Base-by-base conservation (phyloP, 92 coral and sea anemone genomes). In the Palythoa grandis region DNA sequence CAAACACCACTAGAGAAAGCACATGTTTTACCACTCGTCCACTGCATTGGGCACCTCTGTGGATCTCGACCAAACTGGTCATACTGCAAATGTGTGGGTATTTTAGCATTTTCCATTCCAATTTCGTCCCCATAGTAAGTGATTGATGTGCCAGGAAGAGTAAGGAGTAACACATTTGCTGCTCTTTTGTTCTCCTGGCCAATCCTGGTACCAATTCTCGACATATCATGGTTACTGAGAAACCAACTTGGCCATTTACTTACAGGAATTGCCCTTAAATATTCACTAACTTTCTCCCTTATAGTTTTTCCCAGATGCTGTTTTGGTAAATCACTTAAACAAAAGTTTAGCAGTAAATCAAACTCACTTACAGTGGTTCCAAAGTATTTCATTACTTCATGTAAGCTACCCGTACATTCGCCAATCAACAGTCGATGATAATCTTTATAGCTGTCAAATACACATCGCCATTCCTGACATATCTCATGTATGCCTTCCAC, bases 61-160 rank as follows among this genome's bases (percentile, higher is more conserved):
- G 98, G 98, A 48, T 94, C 93, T 8, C 98, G 73, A 39, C 83
- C 88, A 61, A 92, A 92, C 84, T 77, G 86, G 53, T 65, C 58
- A 53, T 68, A 77, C 17, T 79, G 72, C 40, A 79, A 48, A 63
- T 75, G 78, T 7, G 38, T 63, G 17, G 89, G 91, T 15, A 92
- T 53, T 43, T 78, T 70, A 15, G 87, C 93, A 94, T 94, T 88
- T 53, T 82, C 75, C 96, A 94, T 94, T 75, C 98, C 98, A 66
- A 96, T 77, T 72, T 96, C 98, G 78, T 96, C 98, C n/a, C 98
- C 98, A 85, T 96, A 96, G 82, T 94, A 96, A 52, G 93, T 93
- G 57, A 96, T 58, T 0, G 98, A 94, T 52, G 98, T 96, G 48
- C 98, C 98, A 23, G 98, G 98, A 14, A 96, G 88, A 13, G 94